Conservation (phyloP, 2,888 invertebrate genomes). For the Tupiocoris notatus region DNA sequence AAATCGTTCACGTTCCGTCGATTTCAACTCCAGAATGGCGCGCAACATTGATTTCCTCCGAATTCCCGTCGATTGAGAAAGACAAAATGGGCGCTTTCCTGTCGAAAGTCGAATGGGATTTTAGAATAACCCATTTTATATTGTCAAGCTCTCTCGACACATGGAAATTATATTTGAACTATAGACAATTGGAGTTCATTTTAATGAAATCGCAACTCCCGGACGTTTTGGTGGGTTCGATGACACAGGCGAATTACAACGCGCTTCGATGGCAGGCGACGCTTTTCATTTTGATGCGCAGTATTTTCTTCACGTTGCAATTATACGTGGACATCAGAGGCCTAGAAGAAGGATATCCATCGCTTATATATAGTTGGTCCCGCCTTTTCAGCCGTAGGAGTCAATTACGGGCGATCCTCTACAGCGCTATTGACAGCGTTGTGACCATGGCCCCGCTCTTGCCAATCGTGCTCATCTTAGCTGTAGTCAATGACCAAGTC, state of each 20-base stretch:
- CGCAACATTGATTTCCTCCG: too few relatives aligned
- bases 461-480: conserved; percentile 6
- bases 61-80: too few relatives aligned
- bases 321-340: not conserved
- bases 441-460: not conserved
- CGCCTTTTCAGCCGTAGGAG: not conserved
- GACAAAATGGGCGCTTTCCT: too few relatives aligned
- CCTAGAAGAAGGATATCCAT: not conserved
- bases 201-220: not conserved
- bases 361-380: not conserved
- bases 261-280: not conserved
- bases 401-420: not conserved
- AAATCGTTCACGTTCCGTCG: too few relatives aligned
- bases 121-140: too few relatives aligned
- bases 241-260: not conserved
- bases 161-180: not conserved
- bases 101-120: too few relatives aligned
- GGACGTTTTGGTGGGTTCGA: not conserved
- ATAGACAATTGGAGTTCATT: not conserved
- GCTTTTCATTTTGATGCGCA: not conserved
- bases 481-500: not conserved
- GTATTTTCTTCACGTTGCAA: too few relatives aligned
- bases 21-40: too few relatives aligned
- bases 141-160: not conserved
- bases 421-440: conserved; percentile 9